Base-by-base conservation (phyloP, 2,797 vertebrate genomes). In the Amniataba percoides region DNA sequence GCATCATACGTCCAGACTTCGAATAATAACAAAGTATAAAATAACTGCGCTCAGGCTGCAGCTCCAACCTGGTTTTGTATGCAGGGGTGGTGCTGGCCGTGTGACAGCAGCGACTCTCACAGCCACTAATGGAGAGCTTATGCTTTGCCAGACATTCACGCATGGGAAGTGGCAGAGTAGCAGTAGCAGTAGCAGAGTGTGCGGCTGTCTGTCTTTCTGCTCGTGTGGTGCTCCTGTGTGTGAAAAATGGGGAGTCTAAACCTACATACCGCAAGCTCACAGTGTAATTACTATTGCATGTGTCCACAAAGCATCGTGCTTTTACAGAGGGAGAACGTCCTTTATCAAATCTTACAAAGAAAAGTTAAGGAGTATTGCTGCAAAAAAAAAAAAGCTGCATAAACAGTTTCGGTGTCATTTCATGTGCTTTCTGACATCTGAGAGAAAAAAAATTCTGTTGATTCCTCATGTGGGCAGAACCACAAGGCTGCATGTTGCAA, bases 21-120 rank as follows among this genome's bases (percentile, higher is more conserved):
- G 78, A 88, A 87, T 86, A 92, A 92, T 92, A 92, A 93, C 71
- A 83, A 84, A 86, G 85, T 80, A 82, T 88, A 78, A 88, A 87
- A 86, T 78, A 83, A 84, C 70, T 21, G 31, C 66, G 43, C 78
- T 82, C 40, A 45, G 65, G 80, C 72, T 52, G 88, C 66, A 51
- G 53, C 74, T 78, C 63, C 31, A 74, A 55, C 66, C 79, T 78
- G 81, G 74, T 91, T 91, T 83, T 84, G 86, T 90, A 89, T 89
- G 85, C 87, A 81, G 70, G 69, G 77, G 34, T 70, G 70, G 74
- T 84, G 74, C 80, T 74, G 84, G 71, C 59, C 39, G 36, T 11
- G 59, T 55, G 67, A 83, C 81, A 74, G 82, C 77, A 70, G 68
- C 6, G 11, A 59, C 73, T 87, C 85, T 80, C 62, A 59, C 74